phyloP scores from a whole-genome alignment of 2,113 vertebrate species.

The Salvelinus fontinalis region DNA sequence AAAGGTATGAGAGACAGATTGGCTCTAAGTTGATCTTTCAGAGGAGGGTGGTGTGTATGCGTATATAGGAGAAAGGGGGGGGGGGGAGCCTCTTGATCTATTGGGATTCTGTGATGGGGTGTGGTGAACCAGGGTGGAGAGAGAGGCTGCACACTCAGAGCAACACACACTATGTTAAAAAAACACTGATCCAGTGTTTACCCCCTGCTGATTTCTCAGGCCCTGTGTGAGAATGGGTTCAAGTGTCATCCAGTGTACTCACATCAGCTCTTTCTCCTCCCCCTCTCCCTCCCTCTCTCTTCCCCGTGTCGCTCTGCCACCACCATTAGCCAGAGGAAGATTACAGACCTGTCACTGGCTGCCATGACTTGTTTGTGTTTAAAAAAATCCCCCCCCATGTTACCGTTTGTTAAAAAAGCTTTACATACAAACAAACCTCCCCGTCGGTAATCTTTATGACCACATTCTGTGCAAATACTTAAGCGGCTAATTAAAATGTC shows the following conservation, averaged over 20 bases:
- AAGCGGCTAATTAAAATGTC: constrained; percentile 49
- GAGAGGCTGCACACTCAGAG: no score
- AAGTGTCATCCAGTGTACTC: neutral
- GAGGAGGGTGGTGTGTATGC: no score
- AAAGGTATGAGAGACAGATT: constrained; percentile 19
- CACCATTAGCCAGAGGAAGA: constrained; percentile 28
- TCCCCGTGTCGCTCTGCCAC: neutral
- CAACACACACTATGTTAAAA: neutral
- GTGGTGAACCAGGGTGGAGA: no score
- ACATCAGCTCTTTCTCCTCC: constrained; percentile 1
- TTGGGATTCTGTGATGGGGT: no score
- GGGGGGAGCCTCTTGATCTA: no score
- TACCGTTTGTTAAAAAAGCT: constrained; percentile 11
- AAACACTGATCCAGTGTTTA: constrained; percentile 51
- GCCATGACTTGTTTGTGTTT: constrained; percentile 46
- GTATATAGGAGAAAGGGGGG: no score
- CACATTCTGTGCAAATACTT: constrained; percentile 35
- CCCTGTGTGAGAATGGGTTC: constrained; percentile 14
- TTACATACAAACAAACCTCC: neutral
- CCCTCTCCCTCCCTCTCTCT: neutral
- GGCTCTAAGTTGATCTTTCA: constrained; percentile 30
- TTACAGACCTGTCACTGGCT: constrained; percentile 44
- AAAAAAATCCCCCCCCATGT: constrained; percentile 27
- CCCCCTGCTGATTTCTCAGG: constrained; percentile 23
- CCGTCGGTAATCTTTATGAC: constrained; percentile 24